Evolutionary conservation across 2,888 invertebrate genomes (phyloP), one percentile per base, ranked within the genome.

Genomic region (Nipponacmea schrenckii): DNA sequence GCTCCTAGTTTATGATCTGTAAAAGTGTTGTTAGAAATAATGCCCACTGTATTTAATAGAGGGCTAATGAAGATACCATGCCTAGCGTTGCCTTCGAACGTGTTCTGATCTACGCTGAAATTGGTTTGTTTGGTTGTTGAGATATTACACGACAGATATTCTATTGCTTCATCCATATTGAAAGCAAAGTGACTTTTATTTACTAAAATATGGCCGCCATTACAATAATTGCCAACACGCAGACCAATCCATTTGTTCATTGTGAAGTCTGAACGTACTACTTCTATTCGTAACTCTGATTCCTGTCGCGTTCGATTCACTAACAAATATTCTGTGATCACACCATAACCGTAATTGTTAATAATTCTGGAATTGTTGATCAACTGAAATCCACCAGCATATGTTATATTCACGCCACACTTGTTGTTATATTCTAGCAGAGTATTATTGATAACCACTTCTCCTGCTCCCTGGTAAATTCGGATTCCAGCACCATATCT

Each of bases 301-400:
- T 86, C 84, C 39, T 77, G 74, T 31, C 87, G 74, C 15, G 87
- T 85, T 50, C 82, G 81, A 73, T 88, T 88, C 31, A 87, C 80
- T 26, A 80, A 72, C 39, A 83, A 68, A 71, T 84, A 85, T 69
- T 85, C 86, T 5, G 85, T 84, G 31, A 87, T 86, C 31, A 87
- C 78, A 3, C 87, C 88, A 83, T 95, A 94, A 12, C 97, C 96
- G 77, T 92, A 92, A 89, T 99, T 99, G 0, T 95, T 94, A 68
- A 94, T 94, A 31, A 99, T 90, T 39, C 93, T 93, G 64, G 95
- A 94, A 80, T 93, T 91, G 15, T 98, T 97, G 74, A 99, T 92
- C 84, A 98, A 97, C 76, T 96, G 92, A 81, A 94, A 94, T 0
- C 99, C 99, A 0, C 99, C 98, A 3, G 95, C 94, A 74, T 96